Base-by-base conservation (phyloP, 2,113 vertebrate species). In the Saccopteryx leptura region DNA sequence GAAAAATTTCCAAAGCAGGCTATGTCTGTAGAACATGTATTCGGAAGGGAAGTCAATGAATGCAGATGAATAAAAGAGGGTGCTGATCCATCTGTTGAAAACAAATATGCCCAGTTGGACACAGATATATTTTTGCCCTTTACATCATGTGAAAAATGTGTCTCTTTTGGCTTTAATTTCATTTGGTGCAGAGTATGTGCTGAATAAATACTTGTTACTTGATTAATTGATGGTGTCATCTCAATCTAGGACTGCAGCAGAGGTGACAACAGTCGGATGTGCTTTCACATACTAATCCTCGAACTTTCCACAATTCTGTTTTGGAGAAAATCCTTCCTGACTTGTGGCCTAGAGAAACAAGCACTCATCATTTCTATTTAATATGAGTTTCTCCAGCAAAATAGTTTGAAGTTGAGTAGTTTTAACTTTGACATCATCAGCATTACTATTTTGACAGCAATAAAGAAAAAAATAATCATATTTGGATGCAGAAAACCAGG, bases 161-260 rank as follows among this genome's bases (percentile, higher is more conserved):
- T 2, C 23, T 93, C 91, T 95, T 80, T 52, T n/a, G 76, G 68
- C 58, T 90, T 94, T 81, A 39, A 80, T 88, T 90, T 58, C 13
- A 2, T 33, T 94, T 52, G 80, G 76, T 58, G 66, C 31, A 56
- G 84, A 54, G 39, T 80, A 79, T 48, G 46, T 91, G 60, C 87
- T 81, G 65, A 94, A 89, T 82, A 96, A 86, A 93, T 66, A 91
- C 65, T 80, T 75, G 63, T 58, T 58, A 39, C 58, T 90, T 95
- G 94, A 95, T 92, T 93, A 93, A 95, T 75, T 89, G 86, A 74
- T 80, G 28, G 61, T 93, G 68, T 65, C 91, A 93, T 74, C 79
- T 68, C 90, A 60, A 26, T 50, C 24, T 60, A 83, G 39, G 26
- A 90, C 23, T 60, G 58, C 11, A 58, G 65, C 82, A 87, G 89